A percentile compares a stretch with the other conserved stretches of the same genome.
Evolutionary conservation across 37 sponge, comb jelly and placozoan species (phyloP).

Genomic region (Hormiphora californensis): DNA sequence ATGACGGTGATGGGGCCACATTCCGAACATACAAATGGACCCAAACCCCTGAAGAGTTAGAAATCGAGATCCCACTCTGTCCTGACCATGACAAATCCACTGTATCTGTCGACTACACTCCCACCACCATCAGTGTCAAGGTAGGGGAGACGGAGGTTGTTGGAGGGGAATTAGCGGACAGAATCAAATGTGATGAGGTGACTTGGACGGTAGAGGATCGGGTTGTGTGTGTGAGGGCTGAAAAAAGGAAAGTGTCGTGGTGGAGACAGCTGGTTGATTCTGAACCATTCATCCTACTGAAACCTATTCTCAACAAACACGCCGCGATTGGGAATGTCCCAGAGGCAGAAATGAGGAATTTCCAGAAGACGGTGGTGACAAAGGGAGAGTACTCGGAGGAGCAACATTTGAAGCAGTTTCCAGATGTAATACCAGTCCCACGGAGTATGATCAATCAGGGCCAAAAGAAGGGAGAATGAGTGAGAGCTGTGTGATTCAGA

Average conservation of each 20-base stretch:
- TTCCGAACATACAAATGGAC: constrained; percentile 4
- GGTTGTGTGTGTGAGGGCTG: neutral
- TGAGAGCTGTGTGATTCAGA: too few relatives aligned
- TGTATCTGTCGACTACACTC: neutral
- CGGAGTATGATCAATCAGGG: too few relatives aligned
- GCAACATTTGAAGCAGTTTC: neutral
- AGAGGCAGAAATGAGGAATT: neutral
- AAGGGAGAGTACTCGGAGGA: neutral
- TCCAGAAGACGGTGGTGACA: neutral
- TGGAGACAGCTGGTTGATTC: neutral
- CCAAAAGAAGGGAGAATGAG: too few relatives aligned
- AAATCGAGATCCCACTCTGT: neutral
- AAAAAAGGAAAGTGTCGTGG: neutral
- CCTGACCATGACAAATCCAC: neutral
- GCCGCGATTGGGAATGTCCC: neutral
- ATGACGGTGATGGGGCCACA: constrained; percentile 24
- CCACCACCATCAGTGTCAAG: neutral
- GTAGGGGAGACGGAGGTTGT: neutral
- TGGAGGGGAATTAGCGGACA: neutral
- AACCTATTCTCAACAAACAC: neutral
- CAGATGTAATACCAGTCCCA: neutral
- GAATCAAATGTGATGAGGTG: neutral
- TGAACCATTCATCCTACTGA: neutral
- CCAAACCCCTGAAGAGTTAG: constrained; percentile 38
- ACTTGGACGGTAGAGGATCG: neutral